Evolutionary conservation across 2,113 vertebrate genomes (phyloP).

Genomic region (Rhinoderma darwinii): DNA sequence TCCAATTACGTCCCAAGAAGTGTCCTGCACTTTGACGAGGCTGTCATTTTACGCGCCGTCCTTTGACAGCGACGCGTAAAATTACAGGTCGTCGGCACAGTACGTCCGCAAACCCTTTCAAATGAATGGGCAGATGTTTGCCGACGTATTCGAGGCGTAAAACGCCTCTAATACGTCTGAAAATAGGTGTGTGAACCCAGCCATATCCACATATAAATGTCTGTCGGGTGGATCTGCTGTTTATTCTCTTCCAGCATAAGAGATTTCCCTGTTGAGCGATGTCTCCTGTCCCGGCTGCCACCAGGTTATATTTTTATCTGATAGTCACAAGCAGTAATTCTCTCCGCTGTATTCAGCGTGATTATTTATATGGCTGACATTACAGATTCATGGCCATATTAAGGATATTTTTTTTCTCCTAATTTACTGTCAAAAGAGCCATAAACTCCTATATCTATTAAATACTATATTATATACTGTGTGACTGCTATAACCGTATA

Average conservation of each 20-base stretch:
- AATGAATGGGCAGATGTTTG: no score
- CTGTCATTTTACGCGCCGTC: no score
- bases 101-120: no score
- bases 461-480: no score
- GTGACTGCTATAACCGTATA: no score
- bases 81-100: no score
- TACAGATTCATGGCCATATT: neutral
- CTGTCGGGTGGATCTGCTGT: neutral
- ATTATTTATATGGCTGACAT: neutral
- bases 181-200: no score
- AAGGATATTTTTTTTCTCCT: neutral
- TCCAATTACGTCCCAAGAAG: no score
- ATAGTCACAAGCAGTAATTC: neutral
- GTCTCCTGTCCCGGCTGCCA: constrained; percentile 1
- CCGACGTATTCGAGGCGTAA: no score
- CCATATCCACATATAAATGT: neutral
- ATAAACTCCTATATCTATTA: neutral
- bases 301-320: constrained; percentile 15
- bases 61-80: no score
- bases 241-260: neutral
- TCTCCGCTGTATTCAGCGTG: neutral
- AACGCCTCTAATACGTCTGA: no score
- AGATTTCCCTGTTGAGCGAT: neutral
- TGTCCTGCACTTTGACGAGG: no score
- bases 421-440: neutral